Evolutionary conservation across 2,797 vertebrate genomes (phyloP), one percentile per base, ranked within the genome.

Genomic region (Tinamus major): DNA sequence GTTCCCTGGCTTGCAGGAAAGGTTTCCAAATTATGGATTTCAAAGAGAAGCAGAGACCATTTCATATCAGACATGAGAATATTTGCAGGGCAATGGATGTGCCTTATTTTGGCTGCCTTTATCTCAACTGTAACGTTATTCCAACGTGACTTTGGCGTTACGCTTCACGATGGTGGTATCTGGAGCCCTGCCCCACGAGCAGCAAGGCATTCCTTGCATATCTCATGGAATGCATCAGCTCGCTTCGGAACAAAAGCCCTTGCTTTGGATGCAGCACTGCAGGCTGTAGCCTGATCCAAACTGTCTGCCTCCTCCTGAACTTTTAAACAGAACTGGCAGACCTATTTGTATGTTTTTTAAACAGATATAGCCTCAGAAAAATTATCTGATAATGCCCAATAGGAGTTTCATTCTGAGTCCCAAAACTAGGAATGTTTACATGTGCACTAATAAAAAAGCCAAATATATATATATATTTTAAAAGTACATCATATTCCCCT

Each of bases 201-300:
- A 46, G 91, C 85, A 67, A 75, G 33, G 19, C 95, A 96, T 96
- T 95, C 96, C 39, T 90, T 14, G 83, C 93, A 95, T 96, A 91
- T 90, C 95, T 96, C 88, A 86, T 85, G 78, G 93, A 62, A 37
- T 92, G 80, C 94, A 94, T 96, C 95, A 96, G 94, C 89, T 88
- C 71, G 9, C 42, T 63, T 79, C 48, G 90, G 90, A 96, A 96
- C 96, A 96, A 96, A 96, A 96, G 95, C 91, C 87, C 95, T 95
- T 95, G 92, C 94, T 96, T 91, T 85, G 83, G 83, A 90, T 81
- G 79, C 53, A 95, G 9, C 55, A 14, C 74, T 90, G 89, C 83
- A 92, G 95, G 88, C 94, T 75, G 89, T 19, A 87, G 80, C 72
- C 89, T 91, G 79, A 85, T 92, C 72, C 87, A 90, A 93, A 87